Evolutionary conservation across 2,888 invertebrate species (phyloP).

Genomic region (Sarcophaga carnaria): DNA sequence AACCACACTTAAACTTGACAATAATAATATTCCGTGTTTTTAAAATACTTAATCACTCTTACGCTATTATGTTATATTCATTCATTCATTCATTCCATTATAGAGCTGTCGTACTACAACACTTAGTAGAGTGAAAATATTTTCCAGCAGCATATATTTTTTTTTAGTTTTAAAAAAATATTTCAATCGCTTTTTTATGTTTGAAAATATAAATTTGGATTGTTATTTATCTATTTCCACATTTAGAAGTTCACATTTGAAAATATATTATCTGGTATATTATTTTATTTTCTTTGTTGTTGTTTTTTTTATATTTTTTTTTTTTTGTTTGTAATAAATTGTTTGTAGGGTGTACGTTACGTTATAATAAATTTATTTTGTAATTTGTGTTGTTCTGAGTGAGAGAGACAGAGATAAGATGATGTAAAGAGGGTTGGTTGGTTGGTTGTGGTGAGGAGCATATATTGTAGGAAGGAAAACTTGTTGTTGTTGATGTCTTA

Average conservation of each 20-base stretch:
- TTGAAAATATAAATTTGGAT: constrained; percentile 58
- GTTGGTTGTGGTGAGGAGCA: not conserved
- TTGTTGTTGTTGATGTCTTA: constrained; percentile 11
- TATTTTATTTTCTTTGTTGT: not conserved
- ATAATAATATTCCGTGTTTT: too few relatives aligned
- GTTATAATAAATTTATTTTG: not conserved
- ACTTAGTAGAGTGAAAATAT: not conserved
- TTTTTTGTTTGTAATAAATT: constrained; percentile 29
- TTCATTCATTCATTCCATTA: too few relatives aligned
- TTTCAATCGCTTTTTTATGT: constrained; percentile 35
- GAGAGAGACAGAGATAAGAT: not conserved
- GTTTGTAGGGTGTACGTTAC: constrained; percentile 1
- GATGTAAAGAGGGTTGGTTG: not conserved
- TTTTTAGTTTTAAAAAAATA: constrained; percentile 24
- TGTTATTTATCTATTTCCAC: constrained; percentile 32
- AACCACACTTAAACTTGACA: too few relatives aligned
- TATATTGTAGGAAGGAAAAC: not conserved
- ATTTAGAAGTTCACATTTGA: constrained; percentile 35
- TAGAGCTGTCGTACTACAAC: too few relatives aligned
- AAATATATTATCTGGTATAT: constrained; percentile 38
- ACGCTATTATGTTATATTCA: too few relatives aligned
- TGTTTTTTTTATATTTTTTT: not conserved
- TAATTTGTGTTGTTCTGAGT: not conserved
- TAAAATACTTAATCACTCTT: too few relatives aligned
- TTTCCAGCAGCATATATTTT: not conserved